Base-by-base conservation (phyloP, 2,888 invertebrate genomes). In the Amblyjoppa fuscipennis region DNA sequence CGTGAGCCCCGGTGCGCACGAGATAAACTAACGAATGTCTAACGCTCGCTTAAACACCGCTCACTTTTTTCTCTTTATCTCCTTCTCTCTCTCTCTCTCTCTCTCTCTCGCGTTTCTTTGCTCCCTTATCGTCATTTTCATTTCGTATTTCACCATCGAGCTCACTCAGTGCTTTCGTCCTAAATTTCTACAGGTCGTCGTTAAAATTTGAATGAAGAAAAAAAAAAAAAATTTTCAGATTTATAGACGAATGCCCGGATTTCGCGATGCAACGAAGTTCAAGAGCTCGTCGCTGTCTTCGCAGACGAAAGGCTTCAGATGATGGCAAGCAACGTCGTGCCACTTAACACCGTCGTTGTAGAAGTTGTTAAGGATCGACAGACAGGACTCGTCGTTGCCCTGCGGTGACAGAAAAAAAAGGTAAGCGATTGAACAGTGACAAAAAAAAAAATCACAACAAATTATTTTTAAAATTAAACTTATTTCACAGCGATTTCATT, bases 241-340 rank as follows among this genome's bases (percentile, higher is more conserved):
- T 95, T 96, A 98, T 91, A 98, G 95, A 94, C 98, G 97, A 91
- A 97, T 96, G 92, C 97, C 96, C 73, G 98, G 97, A 95, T 98
- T 98, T 94, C 98, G 97, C 81, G 98, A 98, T 92, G 98, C 97
- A 84, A 98, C 98, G 94, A 98, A 98, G 95, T 98, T 98, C 92
- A 98, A 95, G 28, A 98, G 96, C 94, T 98, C 98, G 92, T 98
- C 98, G 93, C 97, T 98, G 95, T 98, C 98, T 94, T 98, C 98
- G 94, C 98, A 98, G 41, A 98, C 97, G 94, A 97, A 98, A 0
- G 98, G 97, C 94, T 98, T 98, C 93, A 96, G 96, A 93, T 98
- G 98, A 92, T 98, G 98, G 93, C 98, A 98, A 83, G 98, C 98
- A 45, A 98, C 98, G 93, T 98, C 95, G 93, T 98, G 98, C 98